These are phyloP conservation scores for Chironomus riparius DNA, from an alignment of 2,888 invertebrate genomes.

Conservation along the genomic window DNA sequence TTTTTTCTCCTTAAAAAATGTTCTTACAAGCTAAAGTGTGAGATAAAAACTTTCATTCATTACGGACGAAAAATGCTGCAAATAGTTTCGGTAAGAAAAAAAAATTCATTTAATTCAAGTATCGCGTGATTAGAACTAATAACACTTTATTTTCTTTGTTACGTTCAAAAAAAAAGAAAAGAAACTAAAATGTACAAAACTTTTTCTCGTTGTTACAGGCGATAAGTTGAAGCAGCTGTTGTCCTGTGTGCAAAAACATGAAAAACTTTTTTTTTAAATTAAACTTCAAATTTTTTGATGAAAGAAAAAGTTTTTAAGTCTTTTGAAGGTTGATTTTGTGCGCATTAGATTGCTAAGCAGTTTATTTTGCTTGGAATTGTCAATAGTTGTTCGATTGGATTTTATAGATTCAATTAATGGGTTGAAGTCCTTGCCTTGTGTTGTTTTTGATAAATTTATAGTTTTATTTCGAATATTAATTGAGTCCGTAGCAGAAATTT, in stretches of 20 bases:
- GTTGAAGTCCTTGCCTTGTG: no score
- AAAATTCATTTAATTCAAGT: constrained; percentile 18
- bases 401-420: no score
- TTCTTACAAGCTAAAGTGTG: constrained; percentile 9
- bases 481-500: no score
- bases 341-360: no score
- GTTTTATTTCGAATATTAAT: background rate
- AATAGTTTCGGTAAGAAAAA: background rate
- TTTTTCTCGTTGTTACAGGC: background rate
- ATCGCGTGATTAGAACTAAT: constrained; percentile 23
- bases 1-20: background rate
- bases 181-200: constrained; percentile 13
- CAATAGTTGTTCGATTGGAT: no score
- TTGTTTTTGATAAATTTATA: background rate
- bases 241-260: background rate
- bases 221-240: background rate
- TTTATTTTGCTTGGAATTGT: no score
- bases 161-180: background rate
- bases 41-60: constrained; percentile 24
- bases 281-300: background rate
- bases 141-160: constrained; percentile 6
- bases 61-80: background rate
- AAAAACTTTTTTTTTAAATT: background rate
- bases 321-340: background rate
- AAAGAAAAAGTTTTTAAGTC: background rate